phyloP scores from a whole-genome alignment of 2,888 invertebrate genomes.

The Melanchra persicariae region DNA sequence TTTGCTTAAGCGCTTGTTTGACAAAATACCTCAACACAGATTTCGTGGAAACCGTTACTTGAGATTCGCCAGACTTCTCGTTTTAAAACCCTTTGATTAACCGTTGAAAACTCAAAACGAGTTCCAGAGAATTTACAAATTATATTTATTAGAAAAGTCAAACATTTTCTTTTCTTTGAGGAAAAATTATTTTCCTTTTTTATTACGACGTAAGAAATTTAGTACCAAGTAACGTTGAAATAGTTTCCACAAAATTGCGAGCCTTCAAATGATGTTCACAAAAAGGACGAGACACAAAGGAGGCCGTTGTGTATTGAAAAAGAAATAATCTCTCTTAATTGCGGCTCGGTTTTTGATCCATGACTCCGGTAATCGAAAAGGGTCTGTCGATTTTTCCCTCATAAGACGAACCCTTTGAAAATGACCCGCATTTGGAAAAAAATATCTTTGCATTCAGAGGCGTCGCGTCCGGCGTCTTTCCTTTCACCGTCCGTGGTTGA shows the following conservation, averaged over 20 bases:
- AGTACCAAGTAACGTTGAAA: conserved; percentile 50
- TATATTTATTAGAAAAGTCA: conserved; percentile 28
- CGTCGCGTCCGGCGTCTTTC: conserved; percentile 84
- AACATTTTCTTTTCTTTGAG: conserved; percentile 38
- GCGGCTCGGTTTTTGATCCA: conserved; percentile 82
- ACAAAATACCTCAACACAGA: conserved; percentile 1
- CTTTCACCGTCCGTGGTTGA: conserved; percentile 80
- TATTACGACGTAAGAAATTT: conserved; percentile 39
- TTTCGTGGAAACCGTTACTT: not conserved
- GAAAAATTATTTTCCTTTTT: conserved; percentile 45
- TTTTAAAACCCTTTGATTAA: conserved; percentile 31
- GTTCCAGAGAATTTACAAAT: conserved; percentile 23
- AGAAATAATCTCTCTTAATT: conserved; percentile 85
- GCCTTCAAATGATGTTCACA: conserved; percentile 63
- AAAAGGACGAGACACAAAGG: conserved; percentile 71
- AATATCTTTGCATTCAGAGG: conserved; percentile 89
- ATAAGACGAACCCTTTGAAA: conserved; percentile 88
- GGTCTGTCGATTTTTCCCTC: conserved; percentile 83
- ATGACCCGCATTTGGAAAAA: conserved; percentile 86
- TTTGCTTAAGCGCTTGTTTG: conserved; percentile 2
- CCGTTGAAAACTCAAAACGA: conserved; percentile 2
- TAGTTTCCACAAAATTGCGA: conserved; percentile 65
- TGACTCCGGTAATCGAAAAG: conserved; percentile 86
- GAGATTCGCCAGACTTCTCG: not conserved
- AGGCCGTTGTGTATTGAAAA: conserved; percentile 71